Percentiles rank a stretch among this genome's conserved stretches.
These are phyloP conservation scores for Molossus molossus DNA, from an alignment of 2,797 vertebrate species.

Conservation along the genomic window DNA sequence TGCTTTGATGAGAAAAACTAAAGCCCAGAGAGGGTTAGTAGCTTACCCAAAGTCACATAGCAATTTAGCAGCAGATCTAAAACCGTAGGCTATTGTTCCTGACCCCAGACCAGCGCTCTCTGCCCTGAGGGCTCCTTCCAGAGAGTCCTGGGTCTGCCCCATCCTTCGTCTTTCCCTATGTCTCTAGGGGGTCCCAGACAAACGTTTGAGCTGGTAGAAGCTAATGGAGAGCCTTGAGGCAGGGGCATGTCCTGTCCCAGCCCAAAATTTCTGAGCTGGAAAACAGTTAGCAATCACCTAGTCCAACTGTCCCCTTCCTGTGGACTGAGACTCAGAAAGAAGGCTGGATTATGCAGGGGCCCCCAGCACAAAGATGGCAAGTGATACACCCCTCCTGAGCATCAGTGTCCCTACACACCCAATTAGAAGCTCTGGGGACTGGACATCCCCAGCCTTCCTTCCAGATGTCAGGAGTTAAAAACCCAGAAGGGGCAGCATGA, in stretches of 20 bases:
- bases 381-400: background rate
- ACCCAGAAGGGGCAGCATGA: background rate
- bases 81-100: background rate
- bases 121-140: background rate
- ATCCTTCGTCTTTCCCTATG: background rate
- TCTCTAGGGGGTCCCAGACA: background rate
- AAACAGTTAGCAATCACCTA: background rate
- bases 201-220: background rate
- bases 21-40: slow-evolving; percentile 18
- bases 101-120: background rate
- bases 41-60: slow-evolving; percentile 18
- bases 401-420: no score
- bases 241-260: background rate
- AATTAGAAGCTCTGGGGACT: background rate
- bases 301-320: background rate
- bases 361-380: background rate
- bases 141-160: background rate
- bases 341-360: background rate
- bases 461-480: background rate
- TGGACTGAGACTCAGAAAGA: background rate
- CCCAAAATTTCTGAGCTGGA: background rate
- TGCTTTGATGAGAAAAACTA: slow-evolving; percentile 25
- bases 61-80: background rate
- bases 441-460: background rate
- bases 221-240: background rate